phyloP scores from a whole-genome alignment of 2,888 invertebrate species.

The Tuta absoluta region DNA sequence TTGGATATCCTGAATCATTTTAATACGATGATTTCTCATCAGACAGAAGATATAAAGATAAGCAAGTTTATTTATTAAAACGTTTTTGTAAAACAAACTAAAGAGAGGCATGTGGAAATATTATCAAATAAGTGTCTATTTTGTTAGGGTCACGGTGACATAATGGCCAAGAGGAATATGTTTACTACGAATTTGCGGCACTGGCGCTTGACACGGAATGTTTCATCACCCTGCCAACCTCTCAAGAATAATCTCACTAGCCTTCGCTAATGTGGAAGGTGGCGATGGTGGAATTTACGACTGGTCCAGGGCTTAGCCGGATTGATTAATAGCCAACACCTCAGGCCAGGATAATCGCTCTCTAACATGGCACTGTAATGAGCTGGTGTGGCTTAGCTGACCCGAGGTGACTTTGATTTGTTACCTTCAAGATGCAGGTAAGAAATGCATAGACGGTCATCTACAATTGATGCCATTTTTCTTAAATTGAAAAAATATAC shows the following conservation, averaged over 20 bases:
- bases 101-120: too few species aligned
- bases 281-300: constrained; percentile 18
- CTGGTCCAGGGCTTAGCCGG: constrained; percentile 4
- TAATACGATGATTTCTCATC: too few species aligned
- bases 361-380: constrained; percentile 10
- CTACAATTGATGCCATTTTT: neutral
- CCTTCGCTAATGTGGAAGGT: constrained; percentile 19
- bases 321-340: constrained; percentile 24
- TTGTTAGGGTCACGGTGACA: too few species aligned
- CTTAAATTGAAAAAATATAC: too few species aligned
- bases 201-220: neutral
- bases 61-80: too few species aligned
- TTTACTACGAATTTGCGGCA: too few species aligned
- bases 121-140: too few species aligned
- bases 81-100: too few species aligned
- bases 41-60: too few species aligned
- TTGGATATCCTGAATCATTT: too few species aligned
- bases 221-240: neutral
- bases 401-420: constrained; percentile 14
- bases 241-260: neutral
- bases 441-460: neutral
- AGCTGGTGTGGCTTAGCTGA: constrained; percentile 19
- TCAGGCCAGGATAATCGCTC: constrained; percentile 20
- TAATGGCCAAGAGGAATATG: too few species aligned
- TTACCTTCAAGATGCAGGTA: constrained; percentile 4